These are phyloP conservation scores for Synchiropus splendidus DNA, from an alignment of 2,113 vertebrate species.

Conservation along the genomic window DNA sequence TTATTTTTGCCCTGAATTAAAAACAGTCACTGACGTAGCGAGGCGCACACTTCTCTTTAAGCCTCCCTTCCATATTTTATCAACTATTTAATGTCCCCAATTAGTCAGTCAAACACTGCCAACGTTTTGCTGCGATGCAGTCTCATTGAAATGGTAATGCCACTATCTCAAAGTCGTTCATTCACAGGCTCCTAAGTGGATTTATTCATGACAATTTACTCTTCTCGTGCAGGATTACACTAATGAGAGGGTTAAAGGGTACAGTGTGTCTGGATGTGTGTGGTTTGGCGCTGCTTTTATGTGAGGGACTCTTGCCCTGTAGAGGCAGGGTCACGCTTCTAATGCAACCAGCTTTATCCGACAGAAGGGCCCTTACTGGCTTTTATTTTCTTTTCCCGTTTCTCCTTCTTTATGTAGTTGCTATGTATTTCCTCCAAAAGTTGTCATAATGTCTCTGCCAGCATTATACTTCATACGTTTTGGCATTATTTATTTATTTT, in stretches of 20 bases:
- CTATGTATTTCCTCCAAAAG: constrained; percentile 22
- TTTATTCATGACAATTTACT: constrained; percentile 69
- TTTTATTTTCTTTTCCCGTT: no score
- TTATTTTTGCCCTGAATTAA: no score
- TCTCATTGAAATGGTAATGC: constrained; percentile 68
- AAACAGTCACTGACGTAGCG: no score
- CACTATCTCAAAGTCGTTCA: constrained; percentile 55
- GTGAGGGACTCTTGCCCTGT: no score
- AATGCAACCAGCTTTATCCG: constrained; percentile 34
- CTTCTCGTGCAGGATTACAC: constrained; percentile 58
- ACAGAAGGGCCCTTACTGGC: constrained; percentile 46
- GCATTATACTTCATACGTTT: no score
- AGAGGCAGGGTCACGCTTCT: constrained; percentile 33
- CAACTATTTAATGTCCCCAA: constrained; percentile 61
- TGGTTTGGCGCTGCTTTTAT: no score
- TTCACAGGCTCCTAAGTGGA: constrained; percentile 60
- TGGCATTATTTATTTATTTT: no score
- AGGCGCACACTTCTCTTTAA: constrained; percentile 11
- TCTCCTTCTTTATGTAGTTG: constrained; percentile 9
- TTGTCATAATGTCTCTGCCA: no score
- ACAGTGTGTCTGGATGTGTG: constrained; percentile 15
- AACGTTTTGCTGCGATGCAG: constrained; percentile 36
- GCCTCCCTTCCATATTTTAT: constrained; percentile 47
- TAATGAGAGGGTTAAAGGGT: constrained; percentile 66
- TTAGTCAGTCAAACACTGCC: constrained; percentile 58